These are phyloP conservation scores for Aphodius granarius DNA, from an alignment of 2,888 invertebrate species.

Conservation along the genomic window DNA sequence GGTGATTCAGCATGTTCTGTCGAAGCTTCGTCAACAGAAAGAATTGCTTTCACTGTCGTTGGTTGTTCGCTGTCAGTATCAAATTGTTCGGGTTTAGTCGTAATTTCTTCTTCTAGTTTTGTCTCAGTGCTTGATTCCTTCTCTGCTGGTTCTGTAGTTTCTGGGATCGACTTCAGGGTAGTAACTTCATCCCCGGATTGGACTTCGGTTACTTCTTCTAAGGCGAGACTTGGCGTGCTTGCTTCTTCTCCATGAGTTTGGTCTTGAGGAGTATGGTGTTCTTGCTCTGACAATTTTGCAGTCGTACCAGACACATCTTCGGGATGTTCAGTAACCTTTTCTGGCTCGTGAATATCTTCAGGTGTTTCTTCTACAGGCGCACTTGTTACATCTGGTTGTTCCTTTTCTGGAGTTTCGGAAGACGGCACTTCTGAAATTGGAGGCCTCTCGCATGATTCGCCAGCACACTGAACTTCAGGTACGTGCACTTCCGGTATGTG, in stretches of 20 bases:
- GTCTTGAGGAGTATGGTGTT: conserved; percentile 2
- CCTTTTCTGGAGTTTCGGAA: neutral
- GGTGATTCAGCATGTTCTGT: neutral
- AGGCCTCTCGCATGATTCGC: neutral
- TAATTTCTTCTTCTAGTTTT: conserved; percentile 3
- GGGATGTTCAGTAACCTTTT: conserved; percentile 15
- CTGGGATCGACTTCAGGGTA: neutral
- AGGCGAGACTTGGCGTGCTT: neutral
- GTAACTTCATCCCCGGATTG: neutral
- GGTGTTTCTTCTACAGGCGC: conserved; percentile 19
- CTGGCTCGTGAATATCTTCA: conserved; percentile 14
- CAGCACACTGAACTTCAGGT: conserved; percentile 10
- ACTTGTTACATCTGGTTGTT: neutral
- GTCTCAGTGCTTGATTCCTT: conserved; percentile 5
- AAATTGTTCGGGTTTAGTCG: neutral
- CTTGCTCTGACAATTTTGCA: conserved; percentile 4
- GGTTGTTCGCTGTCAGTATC: conserved; percentile 5
- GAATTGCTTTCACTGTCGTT: conserved; percentile 9
- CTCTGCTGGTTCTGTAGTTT: conserved; percentile 11
- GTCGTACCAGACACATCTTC: conserved; percentile 15
- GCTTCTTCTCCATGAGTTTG: conserved; percentile 4
- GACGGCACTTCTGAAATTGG: neutral
- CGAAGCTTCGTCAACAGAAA: neutral
- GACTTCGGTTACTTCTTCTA: conserved; percentile 18
- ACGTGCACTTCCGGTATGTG: conserved; percentile 12